Percentiles rank a stretch among this genome's conserved stretches.
These are phyloP conservation scores for Acheta domesticus DNA, from an alignment of 2,888 invertebrate genomes.

Conservation along the genomic window DNA sequence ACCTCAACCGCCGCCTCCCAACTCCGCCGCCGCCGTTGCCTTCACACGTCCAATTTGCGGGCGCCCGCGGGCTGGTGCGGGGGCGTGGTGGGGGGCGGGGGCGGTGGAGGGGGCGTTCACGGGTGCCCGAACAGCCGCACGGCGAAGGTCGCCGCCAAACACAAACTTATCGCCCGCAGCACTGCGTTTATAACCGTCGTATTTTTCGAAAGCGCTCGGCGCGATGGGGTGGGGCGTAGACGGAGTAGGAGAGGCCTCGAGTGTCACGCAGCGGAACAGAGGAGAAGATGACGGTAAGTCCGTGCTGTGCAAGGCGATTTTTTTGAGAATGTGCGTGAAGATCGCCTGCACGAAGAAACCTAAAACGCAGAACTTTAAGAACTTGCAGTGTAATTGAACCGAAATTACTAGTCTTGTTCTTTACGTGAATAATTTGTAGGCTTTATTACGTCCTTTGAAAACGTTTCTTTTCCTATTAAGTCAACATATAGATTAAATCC, in stretches of 20 bases:
- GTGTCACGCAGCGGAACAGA: not conserved
- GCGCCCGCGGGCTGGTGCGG: not conserved
- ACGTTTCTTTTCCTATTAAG: too few species aligned
- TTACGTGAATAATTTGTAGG: too few species aligned
- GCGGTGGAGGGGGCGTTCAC: not conserved
- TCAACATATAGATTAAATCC: too few species aligned
- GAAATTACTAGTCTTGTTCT: too few species aligned
- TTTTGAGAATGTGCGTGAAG: too few species aligned
- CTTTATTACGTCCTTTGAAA: too few species aligned
- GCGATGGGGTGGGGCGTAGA: not conserved
- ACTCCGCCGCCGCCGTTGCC: not conserved
- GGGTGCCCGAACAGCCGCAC: not conserved
- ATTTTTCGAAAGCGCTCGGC: not conserved
- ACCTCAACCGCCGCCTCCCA: too few species aligned
- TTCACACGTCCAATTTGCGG: not conserved
- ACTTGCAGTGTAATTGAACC: too few species aligned
- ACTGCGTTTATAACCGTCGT: not conserved
- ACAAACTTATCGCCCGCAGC: conserved; percentile 8
- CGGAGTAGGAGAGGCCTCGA: not conserved
- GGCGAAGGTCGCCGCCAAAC: not conserved
- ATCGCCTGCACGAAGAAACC: too few species aligned
- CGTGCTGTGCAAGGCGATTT: too few species aligned
- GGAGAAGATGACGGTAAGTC: too few species aligned
- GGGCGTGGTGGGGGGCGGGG: not conserved
- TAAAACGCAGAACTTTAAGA: too few species aligned